These are phyloP conservation scores for Novumbra hubbsi DNA, from an alignment of 2,797 vertebrate genomes.

Conservation along the genomic window DNA sequence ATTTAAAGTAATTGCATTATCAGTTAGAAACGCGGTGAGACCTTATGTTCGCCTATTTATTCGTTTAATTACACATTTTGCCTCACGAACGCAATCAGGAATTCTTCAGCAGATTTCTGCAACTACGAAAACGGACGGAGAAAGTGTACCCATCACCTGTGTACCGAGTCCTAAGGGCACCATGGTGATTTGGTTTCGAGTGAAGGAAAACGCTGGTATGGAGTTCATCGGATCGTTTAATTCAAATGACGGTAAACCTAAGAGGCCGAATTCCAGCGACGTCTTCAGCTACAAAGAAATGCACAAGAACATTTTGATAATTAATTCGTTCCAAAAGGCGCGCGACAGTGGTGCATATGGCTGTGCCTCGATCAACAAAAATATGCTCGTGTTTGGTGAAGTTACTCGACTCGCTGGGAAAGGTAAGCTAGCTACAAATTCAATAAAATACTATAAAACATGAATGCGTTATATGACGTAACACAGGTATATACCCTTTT, in stretches of 20 bases:
- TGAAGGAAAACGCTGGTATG: conserved; percentile 22
- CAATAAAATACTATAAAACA: background rate
- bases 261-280: fast-evolving
- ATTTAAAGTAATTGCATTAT: background rate
- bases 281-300: fast-evolving
- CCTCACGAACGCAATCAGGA: conserved; percentile 26
- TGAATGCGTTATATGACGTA: background rate
- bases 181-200: conserved; percentile 52
- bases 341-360: conserved; percentile 59
- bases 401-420: conserved; percentile 32
- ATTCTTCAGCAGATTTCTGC: conserved; percentile 2
- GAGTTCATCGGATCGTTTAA: conserved; percentile 51
- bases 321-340: conserved; percentile 25
- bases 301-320: fast-evolving
- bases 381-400: conserved; percentile 26
- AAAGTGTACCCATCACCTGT: conserved; percentile 8
- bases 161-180: fast-evolving
- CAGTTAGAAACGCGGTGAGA: background rate
- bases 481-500: background rate
- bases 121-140: background rate
- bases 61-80: background rate
- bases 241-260: fast-evolving
- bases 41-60: background rate
- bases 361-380: conserved; percentile 41
- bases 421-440: conserved; percentile 31